Conservation (phyloP, 2,797 vertebrate species). For the Hafferia zeledoni region DNA sequence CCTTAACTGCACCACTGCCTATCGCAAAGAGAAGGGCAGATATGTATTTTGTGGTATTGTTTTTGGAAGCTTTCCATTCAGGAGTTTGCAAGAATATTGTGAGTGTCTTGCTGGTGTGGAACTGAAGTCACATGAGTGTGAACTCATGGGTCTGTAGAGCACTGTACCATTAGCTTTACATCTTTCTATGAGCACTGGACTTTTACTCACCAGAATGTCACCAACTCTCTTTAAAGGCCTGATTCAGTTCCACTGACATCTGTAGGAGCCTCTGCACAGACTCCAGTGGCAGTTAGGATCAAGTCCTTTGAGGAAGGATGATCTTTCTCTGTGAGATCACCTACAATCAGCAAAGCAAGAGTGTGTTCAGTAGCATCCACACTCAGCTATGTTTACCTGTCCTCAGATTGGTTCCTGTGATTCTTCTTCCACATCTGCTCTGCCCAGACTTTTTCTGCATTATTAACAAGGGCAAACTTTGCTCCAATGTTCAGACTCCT, state of each 20-base stretch:
- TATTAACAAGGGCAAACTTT: not conserved
- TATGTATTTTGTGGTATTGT: conserved; percentile 69
- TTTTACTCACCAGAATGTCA: not conserved
- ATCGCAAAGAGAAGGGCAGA: conserved; percentile 40
- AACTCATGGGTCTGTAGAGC: not conserved
- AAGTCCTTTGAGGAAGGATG: not conserved
- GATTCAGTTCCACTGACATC: not conserved
- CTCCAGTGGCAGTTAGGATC: not conserved
- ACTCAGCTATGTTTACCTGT: not conserved
- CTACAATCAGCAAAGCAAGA: not conserved
- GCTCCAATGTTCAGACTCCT: not conserved
- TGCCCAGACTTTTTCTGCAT: not conserved
- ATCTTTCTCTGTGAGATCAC: not conserved
- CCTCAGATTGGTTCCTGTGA: not conserved
- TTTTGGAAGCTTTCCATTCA: conserved; percentile 68
- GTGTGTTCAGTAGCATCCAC: not conserved
- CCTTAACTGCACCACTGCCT: conserved; percentile 57
- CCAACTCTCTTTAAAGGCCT: not conserved
- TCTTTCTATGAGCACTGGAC: not conserved
- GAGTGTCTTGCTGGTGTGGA: conserved; percentile 3
- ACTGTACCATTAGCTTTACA: not conserved
- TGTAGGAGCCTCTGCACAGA: not conserved
- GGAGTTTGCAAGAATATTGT: conserved; percentile 42
- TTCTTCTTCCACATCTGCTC: not conserved
- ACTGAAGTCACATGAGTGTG: not conserved